phyloP scores from a whole-genome alignment of 2,113 vertebrate species.

The Corythornis cristatus region DNA sequence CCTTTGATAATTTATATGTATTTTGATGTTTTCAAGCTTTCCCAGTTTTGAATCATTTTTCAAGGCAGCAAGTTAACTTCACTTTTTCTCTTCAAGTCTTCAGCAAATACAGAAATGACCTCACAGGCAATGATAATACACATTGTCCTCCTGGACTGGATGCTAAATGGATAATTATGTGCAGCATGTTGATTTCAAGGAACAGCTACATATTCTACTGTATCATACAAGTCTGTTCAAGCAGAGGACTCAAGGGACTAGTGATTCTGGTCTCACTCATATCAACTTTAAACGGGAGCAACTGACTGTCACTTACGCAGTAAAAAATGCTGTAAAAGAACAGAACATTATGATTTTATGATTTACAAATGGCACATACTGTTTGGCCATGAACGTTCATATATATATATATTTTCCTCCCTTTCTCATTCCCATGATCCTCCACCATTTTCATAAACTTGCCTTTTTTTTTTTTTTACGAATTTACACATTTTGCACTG shows the following conservation, averaged over 20 bases:
- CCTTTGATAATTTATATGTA: constrained; percentile 80
- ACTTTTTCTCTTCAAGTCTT: constrained; percentile 54
- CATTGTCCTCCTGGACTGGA: constrained; percentile 14
- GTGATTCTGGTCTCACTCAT: neutral
- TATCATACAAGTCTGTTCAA: neutral
- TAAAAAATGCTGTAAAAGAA: neutral
- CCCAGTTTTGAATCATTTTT: constrained; percentile 71
- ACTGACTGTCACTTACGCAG: neutral
- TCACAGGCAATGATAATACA: constrained; percentile 3
- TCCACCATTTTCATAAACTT: neutral
- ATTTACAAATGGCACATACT: neutral
- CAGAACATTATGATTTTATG: neutral
- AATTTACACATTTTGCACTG: neutral
- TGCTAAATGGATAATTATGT: constrained; percentile 21
- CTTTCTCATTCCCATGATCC: neutral
- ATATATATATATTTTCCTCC: neutral
- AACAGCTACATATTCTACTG: neutral
- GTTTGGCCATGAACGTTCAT: neutral
- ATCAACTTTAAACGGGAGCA: neutral
- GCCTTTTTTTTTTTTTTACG: too few relatives aligned
- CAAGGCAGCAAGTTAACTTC: constrained; percentile 54
- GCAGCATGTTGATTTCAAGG: constrained; percentile 32
- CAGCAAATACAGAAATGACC: constrained; percentile 40
- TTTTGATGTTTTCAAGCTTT: constrained; percentile 75
- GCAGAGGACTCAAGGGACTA: neutral